phyloP scores from a whole-genome alignment of 2,113 vertebrate species.

The Chaetorhynchus papuensis region DNA sequence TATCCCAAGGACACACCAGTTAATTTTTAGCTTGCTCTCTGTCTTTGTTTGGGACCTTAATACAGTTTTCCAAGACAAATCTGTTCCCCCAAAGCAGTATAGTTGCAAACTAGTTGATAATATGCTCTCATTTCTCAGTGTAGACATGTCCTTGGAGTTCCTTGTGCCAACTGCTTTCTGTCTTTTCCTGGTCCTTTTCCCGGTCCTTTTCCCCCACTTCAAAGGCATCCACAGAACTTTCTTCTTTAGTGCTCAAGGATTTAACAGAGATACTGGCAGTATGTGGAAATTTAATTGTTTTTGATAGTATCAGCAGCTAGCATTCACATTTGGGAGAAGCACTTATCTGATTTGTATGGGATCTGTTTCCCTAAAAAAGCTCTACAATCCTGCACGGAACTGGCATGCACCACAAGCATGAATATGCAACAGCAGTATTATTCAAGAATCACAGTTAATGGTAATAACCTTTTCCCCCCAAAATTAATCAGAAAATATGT shows the following conservation, averaged over 20 bases:
- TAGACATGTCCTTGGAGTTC: not conserved
- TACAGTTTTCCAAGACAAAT: not conserved
- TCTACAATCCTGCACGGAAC: not conserved
- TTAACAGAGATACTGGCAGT: not conserved
- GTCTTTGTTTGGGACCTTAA: not conserved
- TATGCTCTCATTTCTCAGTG: not conserved
- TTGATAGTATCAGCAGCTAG: not conserved
- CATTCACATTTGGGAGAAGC: not conserved
- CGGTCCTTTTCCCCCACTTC: not conserved
- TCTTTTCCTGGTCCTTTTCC: not conserved
- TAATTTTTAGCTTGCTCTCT: not conserved
- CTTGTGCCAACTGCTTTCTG: not conserved
- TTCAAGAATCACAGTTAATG: slow-evolving; percentile 23
- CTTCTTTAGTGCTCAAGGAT: not conserved
- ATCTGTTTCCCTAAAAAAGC: not conserved
- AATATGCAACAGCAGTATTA: slow-evolving; percentile 30
- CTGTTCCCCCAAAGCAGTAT: rapidly evolving
- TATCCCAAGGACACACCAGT: not conserved
- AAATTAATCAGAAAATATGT: slow-evolving; percentile 50
- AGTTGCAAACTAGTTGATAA: not conserved
- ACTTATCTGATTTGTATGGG: not conserved
- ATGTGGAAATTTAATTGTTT: not conserved
- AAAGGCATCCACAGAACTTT: not conserved
- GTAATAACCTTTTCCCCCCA: not conserved
- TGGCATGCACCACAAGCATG: not conserved